Conservation (phyloP, 2,113 vertebrate genomes). For the Glaucomys volans region DNA sequence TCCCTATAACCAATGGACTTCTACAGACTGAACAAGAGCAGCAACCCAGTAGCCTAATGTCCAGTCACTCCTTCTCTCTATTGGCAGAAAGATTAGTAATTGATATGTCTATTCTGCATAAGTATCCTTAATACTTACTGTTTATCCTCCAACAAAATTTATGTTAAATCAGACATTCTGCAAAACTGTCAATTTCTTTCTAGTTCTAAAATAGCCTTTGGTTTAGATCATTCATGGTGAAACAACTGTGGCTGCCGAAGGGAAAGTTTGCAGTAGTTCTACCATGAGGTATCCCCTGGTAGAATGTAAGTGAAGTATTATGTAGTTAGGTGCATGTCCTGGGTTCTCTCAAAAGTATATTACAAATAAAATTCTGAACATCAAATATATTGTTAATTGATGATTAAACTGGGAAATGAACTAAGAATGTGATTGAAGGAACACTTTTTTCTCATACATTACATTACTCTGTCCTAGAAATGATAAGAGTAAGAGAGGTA, state of each 20-base stretch:
- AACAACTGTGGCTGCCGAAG: not conserved
- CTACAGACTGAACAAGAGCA: not conserved
- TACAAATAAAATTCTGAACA: slow-evolving; percentile 16
- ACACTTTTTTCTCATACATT: not conserved
- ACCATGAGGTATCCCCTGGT: not conserved
- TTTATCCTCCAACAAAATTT: not conserved
- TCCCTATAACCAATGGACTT: not conserved
- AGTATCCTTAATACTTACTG: not conserved
- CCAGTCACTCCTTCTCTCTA: not conserved
- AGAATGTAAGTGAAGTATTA: not conserved
- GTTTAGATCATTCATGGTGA: not conserved
- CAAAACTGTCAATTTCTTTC: not conserved
- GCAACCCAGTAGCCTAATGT: not conserved
- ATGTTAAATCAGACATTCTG: not conserved
- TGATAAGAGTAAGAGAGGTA: not conserved
- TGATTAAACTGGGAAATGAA: not conserved
- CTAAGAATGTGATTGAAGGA: not conserved
- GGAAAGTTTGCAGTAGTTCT: not conserved
- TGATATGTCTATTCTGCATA: not conserved
- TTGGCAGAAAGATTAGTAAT: not conserved
- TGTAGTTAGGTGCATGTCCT: not conserved
- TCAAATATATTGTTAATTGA: not conserved
- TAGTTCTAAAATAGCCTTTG: not conserved
- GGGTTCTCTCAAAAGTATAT: not conserved
- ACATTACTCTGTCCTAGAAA: not conserved